phyloP scores from a whole-genome alignment of 2,113 vertebrate genomes.

The Xiphias gladius region DNA sequence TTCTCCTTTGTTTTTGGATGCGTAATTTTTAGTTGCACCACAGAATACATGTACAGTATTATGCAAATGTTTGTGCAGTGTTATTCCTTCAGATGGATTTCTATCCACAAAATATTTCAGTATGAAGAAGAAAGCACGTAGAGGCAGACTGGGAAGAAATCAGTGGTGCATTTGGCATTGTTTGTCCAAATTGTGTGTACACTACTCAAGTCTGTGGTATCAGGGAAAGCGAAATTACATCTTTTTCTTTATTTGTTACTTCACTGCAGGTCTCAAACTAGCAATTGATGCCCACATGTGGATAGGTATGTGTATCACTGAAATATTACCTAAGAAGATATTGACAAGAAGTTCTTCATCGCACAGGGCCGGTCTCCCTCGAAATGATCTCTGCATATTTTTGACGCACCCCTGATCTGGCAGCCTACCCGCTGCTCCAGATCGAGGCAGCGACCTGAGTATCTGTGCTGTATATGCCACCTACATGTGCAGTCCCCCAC shows the following conservation, averaged over 20 bases:
- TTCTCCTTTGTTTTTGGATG: constrained; percentile 5
- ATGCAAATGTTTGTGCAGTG: constrained; percentile 26
- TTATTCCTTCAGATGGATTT: constrained; percentile 22
- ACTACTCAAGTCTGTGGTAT: not conserved
- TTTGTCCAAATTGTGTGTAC: constrained; percentile 18
- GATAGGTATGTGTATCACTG: not conserved
- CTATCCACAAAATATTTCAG: constrained; percentile 16
- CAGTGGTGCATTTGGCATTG: constrained; percentile 13
- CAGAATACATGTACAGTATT: constrained; percentile 16
- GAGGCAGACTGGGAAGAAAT: not conserved
- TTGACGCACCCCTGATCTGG: not conserved
- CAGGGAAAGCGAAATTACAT: constrained; percentile 10
- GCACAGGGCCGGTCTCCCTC: not conserved
- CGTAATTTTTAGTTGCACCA: not conserved
- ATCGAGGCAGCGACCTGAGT: not conserved
- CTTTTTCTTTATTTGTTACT: not conserved
- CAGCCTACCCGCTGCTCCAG: constrained; percentile 6
- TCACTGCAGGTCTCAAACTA: not conserved
- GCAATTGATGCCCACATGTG: not conserved
- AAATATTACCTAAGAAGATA: not conserved
- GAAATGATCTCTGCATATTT: constrained; percentile 15
- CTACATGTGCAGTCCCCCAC: constrained; percentile 49
- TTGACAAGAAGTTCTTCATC: not conserved
- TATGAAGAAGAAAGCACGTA: not conserved
- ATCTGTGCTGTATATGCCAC: constrained; percentile 33